Conservation (phyloP, 2,888 invertebrate species). For the Bombylius major region DNA sequence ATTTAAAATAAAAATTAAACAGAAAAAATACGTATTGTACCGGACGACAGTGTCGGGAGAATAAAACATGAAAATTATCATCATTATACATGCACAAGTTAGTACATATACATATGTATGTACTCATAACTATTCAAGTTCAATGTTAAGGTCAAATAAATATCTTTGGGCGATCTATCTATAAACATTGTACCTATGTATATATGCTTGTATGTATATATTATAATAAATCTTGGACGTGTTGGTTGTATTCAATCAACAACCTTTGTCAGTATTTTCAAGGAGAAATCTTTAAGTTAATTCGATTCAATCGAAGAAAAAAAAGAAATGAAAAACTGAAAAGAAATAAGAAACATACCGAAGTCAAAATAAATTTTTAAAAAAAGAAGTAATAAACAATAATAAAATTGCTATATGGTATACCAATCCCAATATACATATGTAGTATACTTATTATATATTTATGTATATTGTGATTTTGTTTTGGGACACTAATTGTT, state of each 20-base stretch:
- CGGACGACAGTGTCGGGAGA: too few species aligned
- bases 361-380: too few species aligned
- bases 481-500: not conserved
- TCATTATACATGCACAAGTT: too few species aligned
- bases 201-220: not conserved
- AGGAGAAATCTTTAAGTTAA: slow-evolving; percentile 2
- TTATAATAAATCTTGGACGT: too few species aligned
- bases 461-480: not conserved
- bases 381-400: too few species aligned
- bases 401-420: too few species aligned
- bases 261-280: slow-evolving; percentile 1
- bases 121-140: not conserved
- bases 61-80: too few species aligned
- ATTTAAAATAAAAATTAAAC: too few species aligned
- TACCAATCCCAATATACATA: not conserved
- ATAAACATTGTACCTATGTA: not conserved
- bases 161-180: not conserved
- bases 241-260: not conserved
- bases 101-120: too few species aligned
- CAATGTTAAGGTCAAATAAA: slow-evolving; percentile 8
- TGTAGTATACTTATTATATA: not conserved
- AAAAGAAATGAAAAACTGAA: not conserved
- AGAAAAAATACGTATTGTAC: too few species aligned
- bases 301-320: not conserved
- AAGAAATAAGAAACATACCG: not conserved